These are phyloP conservation scores for Coilia nasus DNA, from an alignment of 2,797 vertebrate species.

Conservation along the genomic window DNA sequence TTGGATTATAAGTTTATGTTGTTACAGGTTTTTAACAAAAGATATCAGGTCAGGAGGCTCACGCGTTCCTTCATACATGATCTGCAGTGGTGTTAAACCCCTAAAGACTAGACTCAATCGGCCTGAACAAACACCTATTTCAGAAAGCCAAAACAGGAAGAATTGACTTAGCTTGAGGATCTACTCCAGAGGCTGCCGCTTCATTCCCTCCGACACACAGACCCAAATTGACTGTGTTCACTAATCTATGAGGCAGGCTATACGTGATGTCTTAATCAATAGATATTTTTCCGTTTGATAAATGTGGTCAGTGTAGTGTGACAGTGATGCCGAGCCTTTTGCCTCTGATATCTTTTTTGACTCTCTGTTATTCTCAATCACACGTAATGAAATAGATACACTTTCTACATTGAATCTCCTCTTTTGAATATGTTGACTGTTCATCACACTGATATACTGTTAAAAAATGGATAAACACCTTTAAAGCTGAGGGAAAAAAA, in stretches of 20 bases:
- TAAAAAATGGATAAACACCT: neutral
- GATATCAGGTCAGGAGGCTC: neutral
- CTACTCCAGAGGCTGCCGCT: neutral
- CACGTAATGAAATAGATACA: neutral
- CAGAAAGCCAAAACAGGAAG: neutral
- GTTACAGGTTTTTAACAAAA: neutral
- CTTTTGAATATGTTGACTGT: no score
- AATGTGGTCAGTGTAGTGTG: neutral
- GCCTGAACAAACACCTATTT: neutral
- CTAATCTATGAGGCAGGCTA: neutral
- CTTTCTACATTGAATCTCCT: neutral
- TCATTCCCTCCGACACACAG: neutral
- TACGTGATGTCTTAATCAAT: no score
- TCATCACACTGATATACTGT: neutral
- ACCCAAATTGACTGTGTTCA: neutral
- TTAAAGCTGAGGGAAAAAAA: neutral
- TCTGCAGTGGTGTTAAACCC: no score
- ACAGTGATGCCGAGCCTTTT: neutral
- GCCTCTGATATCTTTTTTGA: no score
- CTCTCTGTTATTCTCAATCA: neutral
- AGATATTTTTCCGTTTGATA: neutral
- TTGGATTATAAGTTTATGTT: neutral
- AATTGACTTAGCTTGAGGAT: neutral
- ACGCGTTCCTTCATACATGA: neutral
- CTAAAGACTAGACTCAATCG: no score